Evolutionary conservation across 2,888 invertebrate genomes (phyloP).

Genomic region (Resseliella maxima): DNA sequence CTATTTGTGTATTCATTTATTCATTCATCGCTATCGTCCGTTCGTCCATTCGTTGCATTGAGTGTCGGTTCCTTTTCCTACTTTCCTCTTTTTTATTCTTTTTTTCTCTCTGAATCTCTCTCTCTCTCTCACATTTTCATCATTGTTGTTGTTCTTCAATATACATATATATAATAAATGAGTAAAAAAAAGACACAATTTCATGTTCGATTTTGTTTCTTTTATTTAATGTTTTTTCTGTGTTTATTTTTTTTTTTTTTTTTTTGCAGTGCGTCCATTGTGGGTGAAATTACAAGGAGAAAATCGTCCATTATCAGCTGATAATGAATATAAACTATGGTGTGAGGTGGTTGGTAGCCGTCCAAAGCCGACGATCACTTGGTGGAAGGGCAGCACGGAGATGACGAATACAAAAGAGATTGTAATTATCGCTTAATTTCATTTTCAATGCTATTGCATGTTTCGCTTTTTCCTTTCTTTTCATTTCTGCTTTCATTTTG

Average conservation of each 20-base stretch:
- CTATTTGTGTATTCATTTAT: constrained; percentile 51
- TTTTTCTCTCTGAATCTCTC: neutral
- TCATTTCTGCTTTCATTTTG: neutral
- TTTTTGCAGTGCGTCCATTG: constrained; percentile 76
- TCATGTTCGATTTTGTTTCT: neutral
- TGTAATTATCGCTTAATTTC: constrained; percentile 69
- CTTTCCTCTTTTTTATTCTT: neutral
- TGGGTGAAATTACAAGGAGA: constrained; percentile 77
- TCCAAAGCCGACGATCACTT: constrained; percentile 80
- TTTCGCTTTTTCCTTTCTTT: neutral
- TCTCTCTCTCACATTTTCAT: neutral
- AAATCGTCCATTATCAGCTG: constrained; percentile 78
- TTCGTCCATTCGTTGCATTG: neutral
- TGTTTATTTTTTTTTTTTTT: neutral
- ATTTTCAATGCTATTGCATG: constrained; percentile 45
- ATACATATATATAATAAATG: neutral
- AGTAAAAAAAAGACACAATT: constrained; percentile 4
- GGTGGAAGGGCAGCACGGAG: constrained; percentile 80
- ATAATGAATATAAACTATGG: constrained; percentile 76
- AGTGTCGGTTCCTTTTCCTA: constrained; percentile 8
- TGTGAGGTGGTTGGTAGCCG: constrained; percentile 81
- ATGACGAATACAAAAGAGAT: constrained; percentile 76
- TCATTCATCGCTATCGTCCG: neutral
- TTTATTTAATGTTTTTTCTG: neutral
- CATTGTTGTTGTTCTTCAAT: neutral